These are phyloP conservation scores for Platorchestia sp. DNA, from an alignment of 1,140 invertebrate genomes.

Conservation along the genomic window DNA sequence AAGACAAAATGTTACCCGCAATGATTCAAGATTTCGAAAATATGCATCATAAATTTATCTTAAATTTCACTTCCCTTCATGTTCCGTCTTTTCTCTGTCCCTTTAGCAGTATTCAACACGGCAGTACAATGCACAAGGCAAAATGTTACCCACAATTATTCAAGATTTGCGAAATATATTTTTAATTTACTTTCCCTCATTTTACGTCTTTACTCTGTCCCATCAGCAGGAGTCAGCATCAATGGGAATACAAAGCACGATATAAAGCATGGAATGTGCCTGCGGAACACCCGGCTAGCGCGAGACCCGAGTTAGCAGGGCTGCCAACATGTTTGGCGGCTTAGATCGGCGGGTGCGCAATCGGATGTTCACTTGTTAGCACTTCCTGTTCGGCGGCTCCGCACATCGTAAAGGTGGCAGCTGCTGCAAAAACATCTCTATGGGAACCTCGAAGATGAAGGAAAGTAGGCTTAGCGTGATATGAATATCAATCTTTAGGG, in stretches of 20 bases:
- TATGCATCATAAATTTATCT: no score
- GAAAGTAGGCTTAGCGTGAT: not conserved
- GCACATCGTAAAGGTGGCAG: conserved; percentile 24
- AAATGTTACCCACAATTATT: not conserved
- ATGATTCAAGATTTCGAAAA: no score
- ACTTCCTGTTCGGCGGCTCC: not conserved
- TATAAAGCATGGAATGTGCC: not conserved
- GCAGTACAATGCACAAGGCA: no score
- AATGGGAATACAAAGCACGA: not conserved
- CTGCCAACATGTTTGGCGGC: not conserved
- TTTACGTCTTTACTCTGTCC: not conserved
- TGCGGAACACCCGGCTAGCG: not conserved
- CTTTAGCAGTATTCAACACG: no score
- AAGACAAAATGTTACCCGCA: no score
- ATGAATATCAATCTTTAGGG: not conserved
- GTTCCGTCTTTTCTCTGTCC: no score
- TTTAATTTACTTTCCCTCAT: not conserved
- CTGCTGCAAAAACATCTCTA: conserved; percentile 12
- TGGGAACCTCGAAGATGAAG: not conserved
- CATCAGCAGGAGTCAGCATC: not conserved
- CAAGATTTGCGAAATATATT: not conserved
- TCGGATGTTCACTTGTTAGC: conserved; percentile 50
- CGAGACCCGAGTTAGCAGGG: not conserved
- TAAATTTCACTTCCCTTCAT: no score
- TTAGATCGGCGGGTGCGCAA: not conserved